Base-by-base conservation (phyloP, 2,797 vertebrate genomes). In the Eulemur albifrons region DNA sequence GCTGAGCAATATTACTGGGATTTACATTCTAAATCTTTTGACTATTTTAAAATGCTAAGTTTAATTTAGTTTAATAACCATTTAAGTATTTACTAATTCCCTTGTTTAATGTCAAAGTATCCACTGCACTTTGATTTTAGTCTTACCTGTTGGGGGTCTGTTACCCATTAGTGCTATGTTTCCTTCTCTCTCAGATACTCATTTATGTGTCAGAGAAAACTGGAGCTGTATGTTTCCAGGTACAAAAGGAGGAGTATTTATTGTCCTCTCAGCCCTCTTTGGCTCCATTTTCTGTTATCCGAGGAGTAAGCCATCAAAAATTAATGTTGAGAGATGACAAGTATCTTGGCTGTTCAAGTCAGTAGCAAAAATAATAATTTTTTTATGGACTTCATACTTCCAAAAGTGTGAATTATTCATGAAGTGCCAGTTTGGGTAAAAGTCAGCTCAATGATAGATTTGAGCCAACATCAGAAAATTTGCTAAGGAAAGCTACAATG, bases 351-450 rank as follows among this genome's bases (percentile, higher is more conserved):
- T 79, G 63, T 79, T 96, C 85, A 95, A 94, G 85, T 92, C 84
- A 92, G 84, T 75, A 92, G 88, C 88, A 94, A 94, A 93, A 98
- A 92, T 87, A 96, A 96, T 95, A 88, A 35, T 95, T 98, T 97
- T 95, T 97, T 88, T 91, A 93, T 95, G 69, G 84, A 79, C 77
- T 93, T 93, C 45, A 2, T 97, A 85, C 67, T 93, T 96, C 81
- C 67, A 30, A 43, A 93, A 76, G 20, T 82, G 40, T 97, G 88
- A 97, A 95, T 98, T 96, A 97, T 97, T 96, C 92, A 97, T 92
- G 77, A 95, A 57, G 76, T 96, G 72, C 59, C 67, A 93, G 90
- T 94, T 92, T 77, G 73, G 85, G 93, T 93, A 94, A 93, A 93
- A 96, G 73, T 92, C 87, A 86, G 84, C 79, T 94, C 40, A 70